Base-by-base conservation (phyloP, 2,113 vertebrate genomes). In the Diadophis punctatus region DNA sequence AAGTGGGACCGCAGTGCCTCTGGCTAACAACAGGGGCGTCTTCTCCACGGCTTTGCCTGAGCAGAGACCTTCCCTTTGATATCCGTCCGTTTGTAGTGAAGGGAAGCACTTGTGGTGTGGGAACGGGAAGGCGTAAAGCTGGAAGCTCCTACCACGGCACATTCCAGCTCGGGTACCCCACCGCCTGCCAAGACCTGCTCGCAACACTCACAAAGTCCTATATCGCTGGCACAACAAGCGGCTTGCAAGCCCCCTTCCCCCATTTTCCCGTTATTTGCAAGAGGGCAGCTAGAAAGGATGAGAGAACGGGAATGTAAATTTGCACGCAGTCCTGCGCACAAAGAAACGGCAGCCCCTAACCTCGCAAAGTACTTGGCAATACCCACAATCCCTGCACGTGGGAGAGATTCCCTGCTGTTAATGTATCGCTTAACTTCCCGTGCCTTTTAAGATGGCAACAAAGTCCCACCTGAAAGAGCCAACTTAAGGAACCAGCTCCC, bases 21-120 rank as follows among this genome's bases (percentile, higher is more conserved):
- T 49, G 88, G 68, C 89, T 90, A 86, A 43, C 74, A 90, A 85
- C 43, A 92, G 89, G 93, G 93, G 92, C 55, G 88, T 58, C 89
- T 58, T 51, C 55, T 12, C 53, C 10, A 43, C 20, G 52, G 55
- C 53, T 8, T 27, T 30, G 63, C 27, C 52, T 10, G 60, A 46
- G 14, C 43, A 87, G 43, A 87, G 12, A 11, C 46, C 84, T n/a
- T 43, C 49, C 63, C 56, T 80, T 91, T 49, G 34, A 48, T 39
- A 51, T 8, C 1, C 27, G 58, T n/a, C 25, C 34, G 30, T 86
- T 91, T 4, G 39, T 14, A 27, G 60, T 87, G 49, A 52, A 90
- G 25, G 30, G 85, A 55, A 4, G 58, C 49, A 27, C 53, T 91
- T 63, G 30, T 56, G 90, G 49, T 52, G 48, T 48, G 86, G 27